Base-by-base conservation (phyloP, 2,888 invertebrate genomes). In the Metalampra italica region DNA sequence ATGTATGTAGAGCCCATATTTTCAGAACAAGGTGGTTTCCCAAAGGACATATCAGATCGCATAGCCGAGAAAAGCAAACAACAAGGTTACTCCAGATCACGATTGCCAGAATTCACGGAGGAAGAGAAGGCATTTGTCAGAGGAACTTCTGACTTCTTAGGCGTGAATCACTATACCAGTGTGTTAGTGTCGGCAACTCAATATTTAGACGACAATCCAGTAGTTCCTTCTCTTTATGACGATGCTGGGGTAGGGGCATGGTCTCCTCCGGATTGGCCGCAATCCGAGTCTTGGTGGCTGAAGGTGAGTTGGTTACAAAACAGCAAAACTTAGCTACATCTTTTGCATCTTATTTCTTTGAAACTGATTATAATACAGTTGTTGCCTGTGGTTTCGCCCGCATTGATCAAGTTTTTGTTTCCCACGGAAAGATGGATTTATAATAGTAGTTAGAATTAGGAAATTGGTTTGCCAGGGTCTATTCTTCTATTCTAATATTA, bases 1-100 rank as follows among this genome's bases (percentile, higher is more conserved):
- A 59, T 81, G 50, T 89, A 82, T 55, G 76, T 81, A 0, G 75
- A 90, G 50, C 90, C 90, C 0, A 86, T 90, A 49, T 87, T 78
- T 59, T 73, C 77, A 4, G 57, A 73, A 36, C 57, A 75, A 7
- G 91, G 91, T 7, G 90, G 90, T 50, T 91, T 90, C 56, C 91
- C 91, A 0, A 60, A 74, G 4, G 59, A 85, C 9, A 66, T 91
- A 57, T 78, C 79, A 48, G 67, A 82, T 15, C 63, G 65, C 14
- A 71, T 91, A 3, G 88, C 81, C 0, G 66, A 68, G 12, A 75
- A 72, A 47, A 73, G 80, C 50, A 47, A 61, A 9, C 66, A 65
- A 22, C 70, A 78, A 55, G 69, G 76, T 0, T 71, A 68, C 52
- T 45, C 57, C 7, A 58, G 66, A 47, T 71, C 76, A n/a, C 58